These are phyloP conservation scores for Neopelma chrysocephalum DNA, from an alignment of 2,797 vertebrate genomes.

Conservation along the genomic window DNA sequence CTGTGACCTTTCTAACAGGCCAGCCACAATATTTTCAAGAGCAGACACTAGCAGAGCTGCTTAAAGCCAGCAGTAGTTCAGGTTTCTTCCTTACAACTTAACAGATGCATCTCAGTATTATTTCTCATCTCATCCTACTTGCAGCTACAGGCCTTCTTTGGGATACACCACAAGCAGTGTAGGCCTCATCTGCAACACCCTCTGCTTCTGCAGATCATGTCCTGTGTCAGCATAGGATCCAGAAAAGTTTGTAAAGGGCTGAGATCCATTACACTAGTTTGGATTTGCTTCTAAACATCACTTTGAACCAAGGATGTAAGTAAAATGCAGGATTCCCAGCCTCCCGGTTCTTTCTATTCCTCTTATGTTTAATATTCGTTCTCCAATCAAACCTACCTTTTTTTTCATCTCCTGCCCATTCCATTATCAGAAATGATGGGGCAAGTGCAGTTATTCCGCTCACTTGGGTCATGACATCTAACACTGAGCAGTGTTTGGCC, in stretches of 20 bases:
- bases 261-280: not conserved
- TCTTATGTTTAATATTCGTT: not conserved
- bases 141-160: not conserved
- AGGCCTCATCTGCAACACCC: constrained; percentile 2
- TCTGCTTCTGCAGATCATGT: constrained; percentile 1
- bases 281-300: not conserved
- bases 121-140: not conserved
- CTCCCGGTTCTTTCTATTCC: not conserved
- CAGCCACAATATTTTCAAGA: not conserved
- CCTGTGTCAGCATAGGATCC: not conserved
- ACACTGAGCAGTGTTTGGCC: not conserved
- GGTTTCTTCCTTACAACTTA: constrained; percentile 11
- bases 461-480: not conserved
- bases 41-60: not conserved
- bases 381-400: not conserved
- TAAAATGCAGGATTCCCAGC: not conserved
- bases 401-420: not conserved
- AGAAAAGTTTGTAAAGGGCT: not conserved
- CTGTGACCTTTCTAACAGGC: not conserved
- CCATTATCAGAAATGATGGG: not conserved
- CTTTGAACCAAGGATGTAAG: not conserved
- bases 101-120: not conserved
- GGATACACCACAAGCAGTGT: not conserved
- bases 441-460: not conserved
- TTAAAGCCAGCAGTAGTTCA: constrained; percentile 12